Conservation (phyloP, 1,140 invertebrate species). For the Eumeta japonica region DNA sequence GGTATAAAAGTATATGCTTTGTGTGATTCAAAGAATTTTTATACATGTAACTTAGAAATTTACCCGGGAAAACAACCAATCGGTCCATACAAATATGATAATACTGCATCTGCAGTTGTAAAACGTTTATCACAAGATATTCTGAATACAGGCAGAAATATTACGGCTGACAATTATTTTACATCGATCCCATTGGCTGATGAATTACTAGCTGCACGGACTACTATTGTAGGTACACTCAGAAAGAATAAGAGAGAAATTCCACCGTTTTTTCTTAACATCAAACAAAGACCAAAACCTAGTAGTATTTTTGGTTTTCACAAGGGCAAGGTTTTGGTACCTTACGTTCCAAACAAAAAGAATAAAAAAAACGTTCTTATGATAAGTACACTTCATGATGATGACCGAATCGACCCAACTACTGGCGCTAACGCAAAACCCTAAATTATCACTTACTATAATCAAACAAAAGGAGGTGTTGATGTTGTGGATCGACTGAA, state of each 20-base stretch:
- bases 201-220: constrained; percentile 20
- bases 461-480: too few species aligned
- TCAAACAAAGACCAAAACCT: constrained; percentile 10
- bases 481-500: constrained; percentile 11
- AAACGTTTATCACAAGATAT: too few species aligned
- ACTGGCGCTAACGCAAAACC: too few species aligned
- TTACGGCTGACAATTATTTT: too few species aligned
- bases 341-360: constrained; percentile 10
- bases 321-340: constrained; percentile 6
- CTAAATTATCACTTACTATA: too few species aligned
- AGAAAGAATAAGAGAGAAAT: constrained; percentile 45
- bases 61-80: too few species aligned
- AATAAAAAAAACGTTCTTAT: constrained; percentile 8
- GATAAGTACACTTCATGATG: not conserved
- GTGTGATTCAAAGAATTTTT: constrained; percentile 7
- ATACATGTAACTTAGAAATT: too few species aligned
- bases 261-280: constrained; percentile 22
- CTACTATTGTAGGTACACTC: too few species aligned
- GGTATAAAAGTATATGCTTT: constrained; percentile 13
- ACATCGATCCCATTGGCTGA: too few species aligned
- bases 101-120: constrained; percentile 24
- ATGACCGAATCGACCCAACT: too few species aligned
- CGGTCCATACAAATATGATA: too few species aligned
- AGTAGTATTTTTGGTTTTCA: constrained; percentile 8
- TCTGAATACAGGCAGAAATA: constrained; percentile 25